Base-by-base conservation (phyloP, 2,888 invertebrate species). In the Dorcus hopei region DNA sequence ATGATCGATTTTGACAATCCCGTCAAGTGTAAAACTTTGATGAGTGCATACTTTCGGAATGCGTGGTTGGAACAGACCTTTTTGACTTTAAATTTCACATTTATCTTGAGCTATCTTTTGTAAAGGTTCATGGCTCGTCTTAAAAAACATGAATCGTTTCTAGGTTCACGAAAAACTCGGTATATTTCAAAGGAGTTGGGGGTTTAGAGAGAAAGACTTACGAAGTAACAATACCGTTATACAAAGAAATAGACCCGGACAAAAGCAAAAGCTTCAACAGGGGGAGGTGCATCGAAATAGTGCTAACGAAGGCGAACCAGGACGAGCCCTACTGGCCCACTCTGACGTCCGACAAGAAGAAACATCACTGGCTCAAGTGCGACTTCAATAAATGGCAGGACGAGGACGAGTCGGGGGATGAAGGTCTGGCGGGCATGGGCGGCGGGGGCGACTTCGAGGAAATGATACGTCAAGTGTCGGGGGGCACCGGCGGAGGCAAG, bases 351-450 rank as follows among this genome's bases (percentile, higher is more conserved):
- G 92, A 92, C 70, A 90, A 77, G 65, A 89, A 88, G 78, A 97
- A 97, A 81, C 88, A 89, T 70, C 96, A 96, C 77, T 97, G 96
- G 89, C 83, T 98, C 70, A 97, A 97, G 83, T 90, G 96, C 70
- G 97, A 98, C 77, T 99, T 98, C 78, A 93, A 94, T 77, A 96
- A 96, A 81, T 98, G 97, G 97, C 89, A 88, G 80, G 97, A 97
- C 81, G 97, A 98, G 80, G 94, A 94, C 73, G 97, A 97, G 62
- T 93, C 91, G 54, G 93, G 90, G 8, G 91, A 91, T 68, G 95
- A 93, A 67, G 85, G 74, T n/a, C 76, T 76, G n/a, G 77, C 76
- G 9, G 75, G 76, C 74, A 81, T 77, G 55, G 76, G 74, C 54
- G 70, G 70, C 49, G 80, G 74, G 59, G 78, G 80, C 53, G 86